phyloP scores from a whole-genome alignment of 2,888 invertebrate species.

The Andrena bucephala region DNA sequence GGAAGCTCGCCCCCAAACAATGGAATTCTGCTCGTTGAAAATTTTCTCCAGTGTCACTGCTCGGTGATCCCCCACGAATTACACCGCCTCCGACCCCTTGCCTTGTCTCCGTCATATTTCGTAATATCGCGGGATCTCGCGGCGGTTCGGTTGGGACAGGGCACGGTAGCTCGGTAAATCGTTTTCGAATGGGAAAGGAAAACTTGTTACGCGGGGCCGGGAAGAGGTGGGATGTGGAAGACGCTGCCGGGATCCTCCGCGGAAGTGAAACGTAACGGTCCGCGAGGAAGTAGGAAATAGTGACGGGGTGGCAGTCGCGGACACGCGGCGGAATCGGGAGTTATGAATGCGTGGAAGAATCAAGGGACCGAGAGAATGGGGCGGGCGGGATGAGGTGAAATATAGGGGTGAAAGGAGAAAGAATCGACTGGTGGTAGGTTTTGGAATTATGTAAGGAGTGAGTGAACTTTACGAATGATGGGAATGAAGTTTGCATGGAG shows the following conservation, averaged over 20 bases:
- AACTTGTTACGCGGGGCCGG: slow-evolving; percentile 34
- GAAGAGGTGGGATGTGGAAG: slow-evolving; percentile 30
- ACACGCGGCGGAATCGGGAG: slow-evolving; percentile 17
- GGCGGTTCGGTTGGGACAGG: slow-evolving; percentile 6
- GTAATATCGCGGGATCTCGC: slow-evolving; percentile 39
- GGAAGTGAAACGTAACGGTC: slow-evolving; percentile 49
- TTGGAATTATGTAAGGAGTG: neutral
- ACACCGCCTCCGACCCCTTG: neutral
- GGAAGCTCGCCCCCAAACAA: slow-evolving; percentile 42
- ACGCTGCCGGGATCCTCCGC: neutral
- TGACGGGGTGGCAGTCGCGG: neutral
- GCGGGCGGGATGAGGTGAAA: neutral
- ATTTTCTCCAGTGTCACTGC: slow-evolving; percentile 35
- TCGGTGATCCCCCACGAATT: slow-evolving; percentile 50
- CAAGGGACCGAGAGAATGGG: neutral
- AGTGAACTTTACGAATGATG: no score
- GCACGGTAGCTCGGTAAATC: slow-evolving; percentile 45
- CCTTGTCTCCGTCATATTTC: slow-evolving; percentile 35
- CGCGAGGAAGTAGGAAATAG: slow-evolving; percentile 25
- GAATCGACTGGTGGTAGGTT: neutral
- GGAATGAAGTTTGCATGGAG: no score
- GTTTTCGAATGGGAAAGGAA: slow-evolving; percentile 48
- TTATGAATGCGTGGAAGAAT: slow-evolving; percentile 5
- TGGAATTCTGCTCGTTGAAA: slow-evolving; percentile 53
- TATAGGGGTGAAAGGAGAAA: neutral